Percentiles rank a stretch among this genome's conserved stretches.
Evolutionary conservation across 1,140 invertebrate genomes (phyloP).

Genomic region (Zophobas atratus): DNA sequence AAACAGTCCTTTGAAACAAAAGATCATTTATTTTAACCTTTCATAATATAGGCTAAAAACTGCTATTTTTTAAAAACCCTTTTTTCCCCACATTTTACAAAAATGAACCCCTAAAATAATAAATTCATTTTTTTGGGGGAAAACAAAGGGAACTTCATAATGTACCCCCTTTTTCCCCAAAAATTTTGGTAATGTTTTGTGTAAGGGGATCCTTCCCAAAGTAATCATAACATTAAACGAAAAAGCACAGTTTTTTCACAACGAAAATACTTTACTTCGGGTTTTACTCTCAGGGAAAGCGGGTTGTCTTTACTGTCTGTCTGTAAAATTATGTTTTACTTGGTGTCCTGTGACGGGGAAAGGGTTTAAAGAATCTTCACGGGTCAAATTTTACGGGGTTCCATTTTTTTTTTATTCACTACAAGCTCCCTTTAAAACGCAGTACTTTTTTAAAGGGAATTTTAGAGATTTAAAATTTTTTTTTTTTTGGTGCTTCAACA

Average conservation of each 20-base stretch:
- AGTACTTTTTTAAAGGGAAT: constrained; percentile 59
- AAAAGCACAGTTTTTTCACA: constrained; percentile 78
- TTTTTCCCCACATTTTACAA: constrained; percentile 76
- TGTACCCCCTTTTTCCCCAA: constrained; percentile 78
- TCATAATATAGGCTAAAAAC: constrained; percentile 88
- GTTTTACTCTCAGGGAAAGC: constrained; percentile 42
- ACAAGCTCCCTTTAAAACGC: too few relatives aligned
- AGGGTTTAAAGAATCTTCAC: background rate
- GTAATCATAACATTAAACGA: constrained; percentile 81
- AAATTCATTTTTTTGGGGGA: constrained; percentile 78
- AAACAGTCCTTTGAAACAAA: constrained; percentile 76
- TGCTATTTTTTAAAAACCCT: constrained; percentile 79
- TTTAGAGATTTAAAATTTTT: constrained; percentile 56
- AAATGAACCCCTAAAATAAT: constrained; percentile 82
- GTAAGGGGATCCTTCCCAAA: constrained; percentile 82
- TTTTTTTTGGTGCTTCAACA: constrained; percentile 77
- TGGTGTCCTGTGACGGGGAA: constrained; percentile 2
- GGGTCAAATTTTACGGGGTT: background rate
- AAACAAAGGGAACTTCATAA: constrained; percentile 89
- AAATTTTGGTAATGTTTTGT: constrained; percentile 71
- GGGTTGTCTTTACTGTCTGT: constrained; percentile 29
- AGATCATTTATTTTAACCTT: constrained; percentile 80
- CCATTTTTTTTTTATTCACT: constrained; percentile 3
- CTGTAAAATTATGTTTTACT: constrained; percentile 49
- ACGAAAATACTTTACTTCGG: constrained; percentile 70